Evolutionary conservation across 2,888 invertebrate species (phyloP), one percentile per base, ranked within the genome.

Genomic region (Lacanobia oleracea): DNA sequence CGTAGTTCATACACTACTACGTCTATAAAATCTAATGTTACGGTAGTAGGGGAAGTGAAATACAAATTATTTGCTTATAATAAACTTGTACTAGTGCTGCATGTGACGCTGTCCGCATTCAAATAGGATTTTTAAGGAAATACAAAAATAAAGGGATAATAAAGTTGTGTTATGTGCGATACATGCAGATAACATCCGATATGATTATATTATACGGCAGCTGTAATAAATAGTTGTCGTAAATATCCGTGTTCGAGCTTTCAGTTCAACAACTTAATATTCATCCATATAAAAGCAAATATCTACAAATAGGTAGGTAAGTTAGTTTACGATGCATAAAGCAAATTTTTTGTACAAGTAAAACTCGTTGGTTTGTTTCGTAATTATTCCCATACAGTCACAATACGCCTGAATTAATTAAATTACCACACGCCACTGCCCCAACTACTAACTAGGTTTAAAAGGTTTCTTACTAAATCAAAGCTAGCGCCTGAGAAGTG

Each of bases 391-490:
- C 33, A 76, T 23, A 57, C 33, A 69, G 73, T 72, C 60, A 80
- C 75, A 82, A 84, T 86, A 84, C 82, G 72, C 69, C 70, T 85
- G 66, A 87, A 88, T 88, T 90, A 89, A 89, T 90, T 90, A 88
- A 88, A 89, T 88, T 88, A 85, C 81, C 83, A 88, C 87, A 87
- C 86, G 78, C 86, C 76, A 84, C 85, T 88, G 88, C 75, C 81
- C 85, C 85, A 86, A 85, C 84, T 79, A 82, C 85, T 86, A 86
- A 85, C 85, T 84, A 84, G 79, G 75, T 81, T 82, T 81, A 82
- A 85, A 85, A 85, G 77, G 87, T 87, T 89, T 88, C 89, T 88
- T 90, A 88, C 86, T 83, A 85, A 89, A 88, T 90, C 90, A 90
- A 82, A 85, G 85, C 75, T 71, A 64, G 66, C 75, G 82, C 72